phyloP scores from a whole-genome alignment of 2,797 vertebrate species.

The Betta splendens region DNA sequence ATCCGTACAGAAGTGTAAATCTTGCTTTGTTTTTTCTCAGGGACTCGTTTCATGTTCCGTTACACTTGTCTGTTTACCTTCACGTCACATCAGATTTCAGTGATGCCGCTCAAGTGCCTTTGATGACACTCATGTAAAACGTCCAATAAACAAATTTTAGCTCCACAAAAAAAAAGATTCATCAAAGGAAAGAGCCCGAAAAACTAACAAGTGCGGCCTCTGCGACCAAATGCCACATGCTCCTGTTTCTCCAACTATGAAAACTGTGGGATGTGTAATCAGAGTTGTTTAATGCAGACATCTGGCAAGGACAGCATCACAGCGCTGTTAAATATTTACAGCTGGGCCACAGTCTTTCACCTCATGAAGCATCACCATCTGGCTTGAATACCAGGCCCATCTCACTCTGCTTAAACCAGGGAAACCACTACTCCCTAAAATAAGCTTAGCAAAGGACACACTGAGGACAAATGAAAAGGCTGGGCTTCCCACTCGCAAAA shows the following conservation, averaged over 20 bases:
- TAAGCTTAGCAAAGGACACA: slow-evolving; percentile 58
- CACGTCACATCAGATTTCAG: slow-evolving; percentile 52
- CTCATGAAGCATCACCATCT: slow-evolving; percentile 82
- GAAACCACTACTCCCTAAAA: slow-evolving; percentile 73
- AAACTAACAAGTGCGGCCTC: slow-evolving; percentile 79
- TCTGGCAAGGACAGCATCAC: slow-evolving; percentile 81
- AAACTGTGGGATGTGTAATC: slow-evolving; percentile 86
- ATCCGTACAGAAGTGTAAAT: slow-evolving; percentile 11
- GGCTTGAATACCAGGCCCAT: slow-evolving; percentile 75
- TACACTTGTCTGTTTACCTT: slow-evolving; percentile 66
- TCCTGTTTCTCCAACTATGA: slow-evolving; percentile 85
- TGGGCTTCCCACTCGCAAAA: slow-evolving; percentile 45
- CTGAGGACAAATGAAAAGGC: slow-evolving; percentile 55
- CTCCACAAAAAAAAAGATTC: slow-evolving; percentile 49
- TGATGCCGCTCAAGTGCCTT: slow-evolving; percentile 53
- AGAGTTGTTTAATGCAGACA: slow-evolving; percentile 86
- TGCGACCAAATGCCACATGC: slow-evolving; percentile 79
- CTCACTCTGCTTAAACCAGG: slow-evolving; percentile 60
- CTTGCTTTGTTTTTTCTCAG: slow-evolving; percentile 10
- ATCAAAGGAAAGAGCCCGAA: slow-evolving; percentile 72
- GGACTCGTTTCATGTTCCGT: slow-evolving; percentile 26
- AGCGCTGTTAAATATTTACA: slow-evolving; percentile 83
- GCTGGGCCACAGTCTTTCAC: slow-evolving; percentile 82
- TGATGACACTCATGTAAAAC: slow-evolving; percentile 74
- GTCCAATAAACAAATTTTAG: slow-evolving; percentile 71